These are phyloP conservation scores for Cichladusa arquata DNA, from an alignment of 2,113 vertebrate genomes.

Conservation along the genomic window DNA sequence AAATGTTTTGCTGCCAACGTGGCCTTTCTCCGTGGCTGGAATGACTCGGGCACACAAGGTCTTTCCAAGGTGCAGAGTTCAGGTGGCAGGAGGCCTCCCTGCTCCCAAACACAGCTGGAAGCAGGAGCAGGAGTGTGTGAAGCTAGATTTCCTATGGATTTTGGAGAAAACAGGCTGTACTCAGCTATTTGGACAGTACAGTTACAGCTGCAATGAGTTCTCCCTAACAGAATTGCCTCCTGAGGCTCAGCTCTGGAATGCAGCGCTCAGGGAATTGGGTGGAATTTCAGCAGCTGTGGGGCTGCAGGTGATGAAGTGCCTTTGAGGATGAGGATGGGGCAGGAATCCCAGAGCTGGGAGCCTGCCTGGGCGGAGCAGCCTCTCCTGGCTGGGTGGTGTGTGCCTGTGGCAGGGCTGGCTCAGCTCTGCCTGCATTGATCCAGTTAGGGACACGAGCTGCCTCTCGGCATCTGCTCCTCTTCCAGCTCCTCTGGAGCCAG, in stretches of 20 bases:
- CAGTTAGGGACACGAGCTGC: neutral
- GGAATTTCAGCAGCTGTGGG: neutral
- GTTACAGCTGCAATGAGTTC: neutral
- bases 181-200: neutral
- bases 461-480: neutral
- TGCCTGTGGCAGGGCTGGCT: neutral
- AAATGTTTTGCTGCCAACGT: neutral
- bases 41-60: rapidly evolving
- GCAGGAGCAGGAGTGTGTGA: neutral
- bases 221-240: neutral
- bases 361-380: neutral
- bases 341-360: rapidly evolving
- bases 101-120: neutral
- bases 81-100: neutral
- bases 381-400: neutral
- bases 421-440: neutral
- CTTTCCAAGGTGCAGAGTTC: neutral
- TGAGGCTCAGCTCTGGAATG: neutral
- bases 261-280: neutral
- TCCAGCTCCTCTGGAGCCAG: neutral
- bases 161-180: neutral
- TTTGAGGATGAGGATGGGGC: neutral
- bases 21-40: neutral
- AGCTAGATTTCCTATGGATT: neutral
- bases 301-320: neutral